Base-by-base conservation (phyloP, 37 sponge, comb jelly and placozoan species). In the Lycopodina hypogea region DNA sequence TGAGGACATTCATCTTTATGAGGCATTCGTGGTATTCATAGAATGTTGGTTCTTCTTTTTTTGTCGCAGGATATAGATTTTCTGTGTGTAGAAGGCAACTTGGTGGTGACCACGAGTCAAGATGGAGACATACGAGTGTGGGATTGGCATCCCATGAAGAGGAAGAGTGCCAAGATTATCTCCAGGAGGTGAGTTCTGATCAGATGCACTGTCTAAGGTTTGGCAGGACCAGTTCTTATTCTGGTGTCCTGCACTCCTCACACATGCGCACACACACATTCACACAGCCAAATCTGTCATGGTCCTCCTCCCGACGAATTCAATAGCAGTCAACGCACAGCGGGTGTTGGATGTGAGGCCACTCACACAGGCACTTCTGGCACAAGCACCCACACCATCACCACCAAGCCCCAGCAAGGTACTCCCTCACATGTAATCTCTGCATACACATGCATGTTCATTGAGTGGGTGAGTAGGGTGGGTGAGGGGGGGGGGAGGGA, bases 41-140 rank as follows among this genome's bases (percentile, higher is more conserved):
- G n/a, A n/a, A n/a, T n/a, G n/a, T 69, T 35, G 35, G 1, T 51
- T 42, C 2, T 38, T 74, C 53, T 34, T 24, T 2, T 24, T 74
- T 56, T 52, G 42, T 28, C 56, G 64, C 30, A 78, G 89, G 84
- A 83, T 38, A 59, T 89, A 11, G 82, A 81, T 30, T 90, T 71
- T 72, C 42, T 90, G 42, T 76, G 72, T 72, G 82, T 85, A 23
- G 65, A 77, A 55, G 66, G 62, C 26, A 82, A 68, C 26, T 19
- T 62, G 19, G 21, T 90, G 71, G 64, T 85, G 40, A 78, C 78
- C 39, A 67, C 82, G 3, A 71, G 78, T 72, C 56, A 81, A 38
- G 86, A 85, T 76, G 86, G 86, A 53, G 58, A 76, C 36, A 65
- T 90, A 0, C 52, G 83, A 29, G 80, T 89, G 9, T 89, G 89